Percentiles rank a stretch among this genome's conserved stretches.
Conservation (phyloP, 1,140 invertebrate species). For the Hirudo medicinalis region DNA sequence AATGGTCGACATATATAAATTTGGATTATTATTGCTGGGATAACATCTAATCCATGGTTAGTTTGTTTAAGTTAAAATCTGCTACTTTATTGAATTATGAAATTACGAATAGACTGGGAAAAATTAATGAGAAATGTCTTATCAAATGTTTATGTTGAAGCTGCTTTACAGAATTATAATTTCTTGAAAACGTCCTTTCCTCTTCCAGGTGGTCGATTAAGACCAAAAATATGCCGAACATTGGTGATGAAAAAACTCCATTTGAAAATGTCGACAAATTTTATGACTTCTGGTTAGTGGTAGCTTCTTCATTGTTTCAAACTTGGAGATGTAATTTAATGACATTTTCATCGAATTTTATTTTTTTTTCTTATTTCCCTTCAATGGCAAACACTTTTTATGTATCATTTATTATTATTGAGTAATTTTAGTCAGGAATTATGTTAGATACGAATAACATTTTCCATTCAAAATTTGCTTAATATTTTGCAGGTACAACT, state of each 20-base stretch:
- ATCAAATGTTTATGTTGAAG: neutral
- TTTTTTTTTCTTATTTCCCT: neutral
- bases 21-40: too few relatives aligned
- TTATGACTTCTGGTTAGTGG: slow-evolving; percentile 49
- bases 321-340: neutral
- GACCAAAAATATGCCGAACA: slow-evolving; percentile 59
- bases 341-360: neutral
- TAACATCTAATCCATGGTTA: too few relatives aligned
- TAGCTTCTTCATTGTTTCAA: too few relatives aligned
- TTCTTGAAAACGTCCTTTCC: neutral
- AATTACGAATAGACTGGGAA: too few relatives aligned
- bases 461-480: slow-evolving; percentile 42
- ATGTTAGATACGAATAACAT: neutral
- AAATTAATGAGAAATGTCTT: too few relatives aligned
- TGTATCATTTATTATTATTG: neutral
- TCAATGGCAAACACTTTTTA: neutral
- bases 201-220: slow-evolving; percentile 73
- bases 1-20: too few relatives aligned
- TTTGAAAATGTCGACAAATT: slow-evolving; percentile 47
- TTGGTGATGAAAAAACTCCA: slow-evolving; percentile 59
- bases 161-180: slow-evolving; percentile 15
- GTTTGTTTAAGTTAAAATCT: too few relatives aligned
- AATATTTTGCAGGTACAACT: slow-evolving; percentile 87
- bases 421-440: neutral
- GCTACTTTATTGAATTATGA: too few relatives aligned